These are phyloP conservation scores for Caenorhabditis sp. DNA, from an alignment of 2,888 invertebrate genomes.

Conservation along the genomic window DNA sequence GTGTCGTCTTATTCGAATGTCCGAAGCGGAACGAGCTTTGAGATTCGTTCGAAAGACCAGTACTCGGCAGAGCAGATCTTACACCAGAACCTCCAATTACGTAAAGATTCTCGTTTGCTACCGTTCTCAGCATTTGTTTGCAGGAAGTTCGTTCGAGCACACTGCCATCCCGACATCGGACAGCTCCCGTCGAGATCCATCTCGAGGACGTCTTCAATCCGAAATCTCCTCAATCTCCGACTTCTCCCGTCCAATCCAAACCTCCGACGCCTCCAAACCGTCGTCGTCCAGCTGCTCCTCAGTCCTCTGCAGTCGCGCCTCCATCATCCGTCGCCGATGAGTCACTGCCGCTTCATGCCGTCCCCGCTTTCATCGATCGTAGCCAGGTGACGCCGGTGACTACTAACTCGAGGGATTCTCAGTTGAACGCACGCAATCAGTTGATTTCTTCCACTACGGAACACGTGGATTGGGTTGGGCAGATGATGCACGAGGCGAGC, in stretches of 20 bases:
- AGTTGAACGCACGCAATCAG: slow-evolving; percentile 39
- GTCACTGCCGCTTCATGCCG: slow-evolving; percentile 10
- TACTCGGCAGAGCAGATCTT: slow-evolving; percentile 32
- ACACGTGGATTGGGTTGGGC: slow-evolving; percentile 40
- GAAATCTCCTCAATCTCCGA: too few relatives aligned
- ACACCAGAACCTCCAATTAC: slow-evolving; percentile 18
- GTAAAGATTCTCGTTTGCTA: background rate
- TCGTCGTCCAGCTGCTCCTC: slow-evolving; percentile 18
- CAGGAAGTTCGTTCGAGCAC: slow-evolving; percentile 44
- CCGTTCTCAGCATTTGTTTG: background rate
- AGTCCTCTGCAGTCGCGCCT: slow-evolving; percentile 2
- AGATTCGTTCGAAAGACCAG: slow-evolving; percentile 21
- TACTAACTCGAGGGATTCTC: slow-evolving; percentile 52
- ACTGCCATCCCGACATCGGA: slow-evolving; percentile 41
- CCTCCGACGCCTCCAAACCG: slow-evolving; percentile 28
- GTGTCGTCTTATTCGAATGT: slow-evolving; percentile 49
- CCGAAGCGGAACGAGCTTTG: slow-evolving; percentile 26
- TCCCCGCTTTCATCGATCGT: slow-evolving; percentile 40
- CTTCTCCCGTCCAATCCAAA: slow-evolving; percentile 2
- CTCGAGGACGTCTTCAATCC: slow-evolving; percentile 57
- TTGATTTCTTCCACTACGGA: slow-evolving; percentile 23
- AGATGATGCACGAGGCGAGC: slow-evolving; percentile 48
- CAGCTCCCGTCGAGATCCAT: slow-evolving; percentile 41
- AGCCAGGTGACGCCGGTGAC: slow-evolving; percentile 45
- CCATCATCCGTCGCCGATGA: slow-evolving; percentile 45